A percentile compares a stretch with the other conserved stretches of the same genome.
These are phyloP conservation scores for Tangara arthus DNA, from an alignment of 2,797 vertebrate genomes.

Conservation along the genomic window DNA sequence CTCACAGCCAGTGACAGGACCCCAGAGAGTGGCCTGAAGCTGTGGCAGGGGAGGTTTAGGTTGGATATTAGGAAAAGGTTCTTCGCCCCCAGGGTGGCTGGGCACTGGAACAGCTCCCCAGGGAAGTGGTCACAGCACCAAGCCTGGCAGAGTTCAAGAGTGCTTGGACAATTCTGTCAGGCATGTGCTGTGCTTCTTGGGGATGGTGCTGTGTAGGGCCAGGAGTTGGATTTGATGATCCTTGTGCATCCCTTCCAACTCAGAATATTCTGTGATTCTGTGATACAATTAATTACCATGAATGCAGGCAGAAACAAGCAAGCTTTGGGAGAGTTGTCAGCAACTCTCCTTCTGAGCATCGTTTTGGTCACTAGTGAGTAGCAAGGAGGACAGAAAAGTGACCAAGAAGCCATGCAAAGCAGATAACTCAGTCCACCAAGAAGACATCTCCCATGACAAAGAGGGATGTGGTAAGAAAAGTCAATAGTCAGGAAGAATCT, in stretches of 20 bases:
- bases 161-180: not conserved
- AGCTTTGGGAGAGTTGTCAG: constrained; percentile 34
- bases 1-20: fast-evolving
- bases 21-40: fast-evolving
- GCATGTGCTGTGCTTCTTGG: fast-evolving
- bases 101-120: not conserved
- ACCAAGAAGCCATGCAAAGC: not conserved
- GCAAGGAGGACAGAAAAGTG: not conserved
- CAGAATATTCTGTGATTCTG: not conserved
- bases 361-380: not conserved
- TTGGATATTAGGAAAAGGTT: fast-evolving
- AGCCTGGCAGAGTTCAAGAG: not conserved
- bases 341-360: not conserved
- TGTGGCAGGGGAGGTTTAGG: not conserved
- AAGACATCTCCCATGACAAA: not conserved
- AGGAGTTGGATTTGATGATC: not conserved
- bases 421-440: not conserved
- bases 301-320: not conserved
- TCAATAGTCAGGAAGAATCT: not conserved
- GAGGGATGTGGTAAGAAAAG: not conserved
- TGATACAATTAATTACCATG: not conserved
- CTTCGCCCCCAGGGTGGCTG: fast-evolving
- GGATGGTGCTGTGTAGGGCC: not conserved
- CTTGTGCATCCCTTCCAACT: not conserved
- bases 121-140: not conserved